Evolutionary conservation across 2,113 vertebrate species (phyloP), one percentile per base, ranked within the genome.

Genomic region (Muscicapa adusta): DNA sequence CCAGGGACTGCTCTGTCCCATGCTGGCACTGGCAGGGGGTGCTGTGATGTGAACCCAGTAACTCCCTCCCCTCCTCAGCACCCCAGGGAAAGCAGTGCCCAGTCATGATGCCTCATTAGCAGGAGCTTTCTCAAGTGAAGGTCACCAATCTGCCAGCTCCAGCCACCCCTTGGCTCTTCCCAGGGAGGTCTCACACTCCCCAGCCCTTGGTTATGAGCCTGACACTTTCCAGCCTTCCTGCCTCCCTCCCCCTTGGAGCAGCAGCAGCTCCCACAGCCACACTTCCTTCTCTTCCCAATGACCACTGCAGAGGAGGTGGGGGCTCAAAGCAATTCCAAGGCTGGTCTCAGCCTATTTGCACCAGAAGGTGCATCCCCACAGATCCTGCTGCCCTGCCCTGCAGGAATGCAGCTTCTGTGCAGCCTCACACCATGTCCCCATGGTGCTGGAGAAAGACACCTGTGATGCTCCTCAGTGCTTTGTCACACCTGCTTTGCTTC

Each of bases 1-100:
- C 31, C 4, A 3, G 25, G 0, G 0, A 16, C 57, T 28, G n/a
- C 9, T 85, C 23, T 9, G 4, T 2, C 9, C 67, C 6, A 1
- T 0, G 1, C 45, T 72, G 67, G 42, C 75, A 54, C 73, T 11
- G 68, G n/a, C 3, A 7, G 45, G 45, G 58, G 63, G 13, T 29
- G 50, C 3, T 8, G 3, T 40, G 56, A n/a, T 40, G n/a, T 50
- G 54, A 94, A 28, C 2, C 24, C 1, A 0, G n/a, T 2, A 22
- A 93, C 85, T 54, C 67, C 63, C 28, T 53, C 12, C 53, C 56
- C 75, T 53, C 58, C 5, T 29, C 18, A 7, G 60, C 8, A 2
- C 24, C 0, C 0, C 4, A 0, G 56, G 80, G 45, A 51, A 76
- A 78, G 67, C 70, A 83, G 76, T 3, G 14, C 42, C 36, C 28